Evolutionary conservation across 2,797 vertebrate genomes (phyloP).

Genomic region (Decapterus maruadsi): DNA sequence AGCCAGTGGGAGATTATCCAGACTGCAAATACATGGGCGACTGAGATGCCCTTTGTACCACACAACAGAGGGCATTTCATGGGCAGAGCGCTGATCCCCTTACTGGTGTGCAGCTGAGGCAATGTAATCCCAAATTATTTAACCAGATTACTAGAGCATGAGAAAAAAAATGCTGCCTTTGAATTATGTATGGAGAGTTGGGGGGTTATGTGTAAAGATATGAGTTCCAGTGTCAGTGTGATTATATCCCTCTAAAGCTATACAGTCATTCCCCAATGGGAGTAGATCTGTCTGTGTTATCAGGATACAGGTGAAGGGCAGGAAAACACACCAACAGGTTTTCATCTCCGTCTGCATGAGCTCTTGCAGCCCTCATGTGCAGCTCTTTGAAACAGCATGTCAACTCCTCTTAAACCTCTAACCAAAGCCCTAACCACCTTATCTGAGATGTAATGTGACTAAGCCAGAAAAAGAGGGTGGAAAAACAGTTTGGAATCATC

Average conservation of each 20-base stretch:
- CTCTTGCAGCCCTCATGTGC: not conserved
- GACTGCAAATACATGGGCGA: constrained; percentile 72
- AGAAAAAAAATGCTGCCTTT: constrained; percentile 67
- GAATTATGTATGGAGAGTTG: constrained; percentile 67
- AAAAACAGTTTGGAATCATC: constrained; percentile 21
- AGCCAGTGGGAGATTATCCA: constrained; percentile 79
- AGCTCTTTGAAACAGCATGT: not conserved
- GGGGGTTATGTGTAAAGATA: constrained; percentile 57
- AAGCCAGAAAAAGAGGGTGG: not conserved
- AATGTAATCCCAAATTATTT: constrained; percentile 85
- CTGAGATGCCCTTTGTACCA: constrained; percentile 79
- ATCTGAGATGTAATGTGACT: not conserved
- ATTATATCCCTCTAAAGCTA: constrained; percentile 36
- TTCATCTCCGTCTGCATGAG: constrained; percentile 3
- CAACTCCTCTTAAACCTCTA: not conserved
- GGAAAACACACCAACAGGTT: not conserved
- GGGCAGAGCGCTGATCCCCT: constrained; percentile 79
- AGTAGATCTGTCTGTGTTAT: constrained; percentile 21
- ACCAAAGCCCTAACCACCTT: not conserved
- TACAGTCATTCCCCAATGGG: not conserved
- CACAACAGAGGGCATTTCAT: constrained; percentile 81
- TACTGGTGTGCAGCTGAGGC: constrained; percentile 72
- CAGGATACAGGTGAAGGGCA: constrained; percentile 21
- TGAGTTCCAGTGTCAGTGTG: constrained; percentile 47
- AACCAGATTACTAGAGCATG: constrained; percentile 80